Base-by-base conservation (phyloP, 2,888 invertebrate species). In the Pseudanteris insignis region DNA sequence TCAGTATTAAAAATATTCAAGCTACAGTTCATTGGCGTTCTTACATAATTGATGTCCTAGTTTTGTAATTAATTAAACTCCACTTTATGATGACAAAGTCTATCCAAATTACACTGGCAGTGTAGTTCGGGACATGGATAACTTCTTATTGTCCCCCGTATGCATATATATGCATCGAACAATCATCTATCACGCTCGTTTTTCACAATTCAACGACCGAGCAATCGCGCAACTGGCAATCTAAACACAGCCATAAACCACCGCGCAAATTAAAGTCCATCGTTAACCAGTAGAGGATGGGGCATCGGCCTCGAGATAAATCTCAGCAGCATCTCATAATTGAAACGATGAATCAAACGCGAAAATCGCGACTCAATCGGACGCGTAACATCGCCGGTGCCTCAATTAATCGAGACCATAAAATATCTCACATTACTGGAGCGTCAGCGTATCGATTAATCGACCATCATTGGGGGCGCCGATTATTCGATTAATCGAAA, bases 401-500 rank as follows among this genome's bases (percentile, higher is more conserved):
- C n/a, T 21, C 43, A 37, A 54, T 54, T 54, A 44, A 54, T 54
- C 53, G 30, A 18, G 33, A 8, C 26, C 43, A 38, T 44, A 55
- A 47, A 55, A 29, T 40, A 47, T 46, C 46, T 18, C 38, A 21
- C 44, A 24, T 37, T 29, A 44, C 26, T 26, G 28, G 25, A 38
- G 41, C 41, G 47, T 57, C 48, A 37, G 43, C 36, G 43, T 37
- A 44, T 44, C 40, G 50, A 58, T 50, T 36, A 57, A 43, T 48
- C 47, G 29, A 9, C 46, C 28, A 41, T 25, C 34, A 9, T 47
- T 36, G 38, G 21, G 34, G 14, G 34, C 34, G 33, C 41, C 43
- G 48, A 57, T 48, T 57, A 43, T 18, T 29, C 50, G 50, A 58
- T 58, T 58, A 38, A 58, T 50, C 57, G 43, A 57, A 41, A 48